phyloP scores from a whole-genome alignment of 2,113 vertebrate genomes.

The Hypanus sabinus region DNA sequence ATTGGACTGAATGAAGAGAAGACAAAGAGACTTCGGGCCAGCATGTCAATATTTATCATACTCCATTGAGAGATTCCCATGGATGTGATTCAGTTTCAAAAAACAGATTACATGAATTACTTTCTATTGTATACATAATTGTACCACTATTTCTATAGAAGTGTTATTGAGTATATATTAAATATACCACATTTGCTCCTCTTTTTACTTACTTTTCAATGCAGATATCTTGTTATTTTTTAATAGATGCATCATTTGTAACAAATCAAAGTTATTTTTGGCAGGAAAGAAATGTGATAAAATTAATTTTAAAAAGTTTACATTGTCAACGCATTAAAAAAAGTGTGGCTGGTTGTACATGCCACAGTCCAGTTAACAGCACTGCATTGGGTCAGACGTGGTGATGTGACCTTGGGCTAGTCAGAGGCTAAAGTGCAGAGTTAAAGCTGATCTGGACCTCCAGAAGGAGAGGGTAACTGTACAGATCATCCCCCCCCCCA shows the following conservation, averaged over 20 bases:
- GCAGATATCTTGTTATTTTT: not conserved
- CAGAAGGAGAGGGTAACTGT: not conserved
- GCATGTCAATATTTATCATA: not conserved
- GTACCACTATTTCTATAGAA: conserved; percentile 3
- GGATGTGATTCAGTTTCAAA: not conserved
- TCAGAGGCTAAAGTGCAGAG: not conserved
- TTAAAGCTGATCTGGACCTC: not conserved
- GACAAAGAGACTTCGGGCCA: not conserved
- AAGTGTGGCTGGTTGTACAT: not conserved
- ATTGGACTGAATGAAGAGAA: not conserved
- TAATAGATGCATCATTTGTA: not conserved
- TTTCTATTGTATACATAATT: not conserved
- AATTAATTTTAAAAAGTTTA: conserved; percentile 10
- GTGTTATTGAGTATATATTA: not conserved
- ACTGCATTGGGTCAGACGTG: not conserved
- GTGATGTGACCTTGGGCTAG: not conserved
- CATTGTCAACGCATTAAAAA: conserved; percentile 1
- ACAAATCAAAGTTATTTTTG: conserved; percentile 10
- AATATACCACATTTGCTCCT: not conserved
- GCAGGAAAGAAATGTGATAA: conserved; percentile 1
- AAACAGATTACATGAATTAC: not conserved
- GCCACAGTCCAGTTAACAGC: conserved; percentile 9
- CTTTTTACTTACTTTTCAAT: not conserved
- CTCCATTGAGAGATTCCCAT: not conserved
- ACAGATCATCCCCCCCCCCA: too few species aligned